Evolutionary conservation across 2,888 invertebrate genomes (phyloP).

Genomic region (Spodoptera picta): DNA sequence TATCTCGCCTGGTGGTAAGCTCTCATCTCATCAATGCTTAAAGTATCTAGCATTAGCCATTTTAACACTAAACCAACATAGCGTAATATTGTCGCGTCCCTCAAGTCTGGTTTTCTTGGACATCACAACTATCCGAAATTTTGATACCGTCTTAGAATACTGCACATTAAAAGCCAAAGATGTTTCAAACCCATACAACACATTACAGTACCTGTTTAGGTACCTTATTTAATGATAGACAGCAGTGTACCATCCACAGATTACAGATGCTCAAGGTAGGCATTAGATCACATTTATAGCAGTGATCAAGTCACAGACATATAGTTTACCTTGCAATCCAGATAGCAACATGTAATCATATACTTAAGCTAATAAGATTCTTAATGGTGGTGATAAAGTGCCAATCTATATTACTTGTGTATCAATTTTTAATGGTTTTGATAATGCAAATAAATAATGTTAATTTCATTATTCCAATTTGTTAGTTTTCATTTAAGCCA

Average conservation of each 20-base stretch:
- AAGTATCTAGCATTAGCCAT: too few relatives aligned
- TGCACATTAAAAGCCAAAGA: too few relatives aligned
- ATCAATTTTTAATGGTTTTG: conserved; percentile 66
- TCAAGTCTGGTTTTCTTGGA: too few relatives aligned
- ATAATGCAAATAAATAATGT: conserved; percentile 72
- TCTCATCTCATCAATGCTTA: too few relatives aligned
- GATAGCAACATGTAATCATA: conserved; percentile 26
- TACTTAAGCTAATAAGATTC: conserved; percentile 41
- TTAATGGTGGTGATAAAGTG: conserved; percentile 72
- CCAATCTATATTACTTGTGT: conserved; percentile 73
- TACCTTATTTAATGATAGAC: neutral
- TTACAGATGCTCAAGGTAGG: conserved; percentile 31
- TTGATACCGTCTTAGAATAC: too few relatives aligned
- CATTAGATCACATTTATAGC: conserved; percentile 33
- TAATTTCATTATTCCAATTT: conserved; percentile 68
- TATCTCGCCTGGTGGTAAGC: too few relatives aligned
- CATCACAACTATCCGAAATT: too few relatives aligned
- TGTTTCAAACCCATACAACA: too few relatives aligned
- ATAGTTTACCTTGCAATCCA: conserved; percentile 32
- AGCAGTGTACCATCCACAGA: conserved; percentile 18
- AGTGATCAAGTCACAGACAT: conserved; percentile 32
- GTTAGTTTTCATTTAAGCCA: conserved; percentile 79
- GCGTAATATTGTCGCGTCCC: too few relatives aligned
- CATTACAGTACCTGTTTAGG: too few relatives aligned
- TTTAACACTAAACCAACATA: too few relatives aligned